These are phyloP conservation scores for Phalanger gymnotis DNA, from an alignment of 2,797 vertebrate species.

Conservation along the genomic window DNA sequence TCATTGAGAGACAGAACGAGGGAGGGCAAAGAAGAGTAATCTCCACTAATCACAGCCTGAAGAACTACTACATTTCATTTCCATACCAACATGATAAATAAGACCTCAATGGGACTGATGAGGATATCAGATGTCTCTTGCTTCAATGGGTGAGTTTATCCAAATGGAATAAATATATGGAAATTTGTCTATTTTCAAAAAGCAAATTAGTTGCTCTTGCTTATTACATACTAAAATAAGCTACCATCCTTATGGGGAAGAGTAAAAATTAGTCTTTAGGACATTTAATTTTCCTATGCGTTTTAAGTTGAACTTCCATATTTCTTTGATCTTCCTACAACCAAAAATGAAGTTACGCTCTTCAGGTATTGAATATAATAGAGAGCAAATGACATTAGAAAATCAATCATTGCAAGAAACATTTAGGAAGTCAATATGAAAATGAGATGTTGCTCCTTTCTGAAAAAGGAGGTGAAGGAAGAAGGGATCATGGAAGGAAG, in stretches of 20 bases:
- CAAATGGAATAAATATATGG: conserved; percentile 19
- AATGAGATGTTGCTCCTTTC: not conserved
- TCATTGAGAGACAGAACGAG: not conserved
- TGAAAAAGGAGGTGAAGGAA: too few species aligned
- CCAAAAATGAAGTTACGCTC: not conserved
- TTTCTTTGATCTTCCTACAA: conserved; percentile 53
- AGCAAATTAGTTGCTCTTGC: conserved; percentile 8
- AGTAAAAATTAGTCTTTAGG: not conserved
- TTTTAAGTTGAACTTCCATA: conserved; percentile 11
- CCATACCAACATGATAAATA: not conserved
- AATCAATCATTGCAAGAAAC: not conserved
- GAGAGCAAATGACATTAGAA: not conserved
- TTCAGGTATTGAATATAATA: conserved; percentile 1
- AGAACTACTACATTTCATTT: not conserved
- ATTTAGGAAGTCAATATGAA: not conserved
- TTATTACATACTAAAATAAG: conserved; percentile 54
- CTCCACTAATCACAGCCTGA: not conserved
- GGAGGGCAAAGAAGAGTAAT: not conserved
- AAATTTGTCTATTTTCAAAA: conserved; percentile 19
- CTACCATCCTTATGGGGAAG: conserved; percentile 39
- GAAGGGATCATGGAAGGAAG: too few species aligned
- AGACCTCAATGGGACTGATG: not conserved
- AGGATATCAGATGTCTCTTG: not conserved
- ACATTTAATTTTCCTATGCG: conserved; percentile 12
- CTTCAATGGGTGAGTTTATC: not conserved